Percentiles rank a stretch among this genome's conserved stretches.
Conservation (phyloP, 2,797 vertebrate species). For the Smutsia gigantea region DNA sequence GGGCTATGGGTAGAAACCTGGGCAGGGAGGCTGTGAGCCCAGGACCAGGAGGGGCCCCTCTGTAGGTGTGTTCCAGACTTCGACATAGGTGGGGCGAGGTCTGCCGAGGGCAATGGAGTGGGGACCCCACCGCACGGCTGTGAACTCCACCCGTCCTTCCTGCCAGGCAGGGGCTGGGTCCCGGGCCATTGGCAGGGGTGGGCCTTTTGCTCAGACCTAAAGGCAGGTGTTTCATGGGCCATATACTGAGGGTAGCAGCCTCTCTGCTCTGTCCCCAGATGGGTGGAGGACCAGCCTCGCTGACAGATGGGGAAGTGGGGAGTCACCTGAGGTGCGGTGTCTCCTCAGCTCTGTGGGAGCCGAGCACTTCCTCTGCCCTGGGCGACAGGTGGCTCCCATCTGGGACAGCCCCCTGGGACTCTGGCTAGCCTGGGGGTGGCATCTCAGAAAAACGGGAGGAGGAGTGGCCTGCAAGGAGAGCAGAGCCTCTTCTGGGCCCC, state of each 20-base stretch:
- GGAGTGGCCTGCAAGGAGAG: neutral
- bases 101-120: neutral
- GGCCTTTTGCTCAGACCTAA: neutral
- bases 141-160: neutral
- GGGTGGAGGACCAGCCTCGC: too few relatives aligned
- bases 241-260: too few relatives aligned
- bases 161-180: neutral
- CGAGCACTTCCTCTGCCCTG: too few relatives aligned
- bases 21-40: neutral
- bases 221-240: neutral
- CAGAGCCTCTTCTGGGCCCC: neutral
- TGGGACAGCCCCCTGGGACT: too few relatives aligned
- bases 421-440: neutral
- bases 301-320: neutral
- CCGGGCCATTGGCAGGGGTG: too few relatives aligned
- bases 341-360: neutral
- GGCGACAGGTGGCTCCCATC: fast-evolving
- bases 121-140: too few relatives aligned
- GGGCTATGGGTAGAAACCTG: too few relatives aligned
- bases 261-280: too few relatives aligned
- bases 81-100: neutral
- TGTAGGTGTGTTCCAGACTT: fast-evolving
- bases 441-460: neutral
- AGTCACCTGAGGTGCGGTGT: neutral
- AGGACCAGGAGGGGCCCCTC: neutral